Evolutionary conservation across 1,140 invertebrate genomes (phyloP), one percentile per base, ranked within the genome.

Genomic region (Sminthurides bifidus): DNA sequence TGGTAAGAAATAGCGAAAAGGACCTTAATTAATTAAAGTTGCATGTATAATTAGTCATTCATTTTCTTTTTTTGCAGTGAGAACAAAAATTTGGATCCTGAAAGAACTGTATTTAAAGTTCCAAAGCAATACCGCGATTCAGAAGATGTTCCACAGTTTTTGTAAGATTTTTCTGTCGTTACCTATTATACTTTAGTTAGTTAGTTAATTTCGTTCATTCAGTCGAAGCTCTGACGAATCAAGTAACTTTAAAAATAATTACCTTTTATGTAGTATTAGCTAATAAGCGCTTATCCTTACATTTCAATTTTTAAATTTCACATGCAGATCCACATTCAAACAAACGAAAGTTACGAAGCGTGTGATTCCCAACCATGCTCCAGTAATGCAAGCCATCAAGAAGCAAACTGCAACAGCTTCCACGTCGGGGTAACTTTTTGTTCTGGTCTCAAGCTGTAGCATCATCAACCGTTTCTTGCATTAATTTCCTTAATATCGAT

Each of bases 81-180:
- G 38, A 80, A 83, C 62, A 67, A 81, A 8, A 80, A 80, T 0
- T 78, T 79, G 63, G 76, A 81, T 21, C 92, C 93, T 6, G 76
- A 82, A 64, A 73, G 88, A 51, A 24, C 23, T 10, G 77, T 77
- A 41, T 88, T 93, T 64, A 76, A 76, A 66, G 70, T 96, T 29
- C 86, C 91, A 1, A 69, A 71, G 17, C 73, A 80, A 24, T 73
- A 84, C 1, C 78, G 80, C 66, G 73, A 81, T 59, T 65, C 74
- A n/a, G n/a, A n/a, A 59, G 54, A 70, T 0, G 79, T 82, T 63
- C 73, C 93, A 75, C 77, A 71, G 73, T 68, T 68, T 6, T 31
- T 35, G 48, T 50, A 43, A 57, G 23, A 41, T 51, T 17, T 8
- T 24, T 40, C 6, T 24, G 19, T n/a, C n/a, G n/a, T n/a, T n/a